Conservation (phyloP, 2,113 vertebrate species). For the Eonycteris spelaea region DNA sequence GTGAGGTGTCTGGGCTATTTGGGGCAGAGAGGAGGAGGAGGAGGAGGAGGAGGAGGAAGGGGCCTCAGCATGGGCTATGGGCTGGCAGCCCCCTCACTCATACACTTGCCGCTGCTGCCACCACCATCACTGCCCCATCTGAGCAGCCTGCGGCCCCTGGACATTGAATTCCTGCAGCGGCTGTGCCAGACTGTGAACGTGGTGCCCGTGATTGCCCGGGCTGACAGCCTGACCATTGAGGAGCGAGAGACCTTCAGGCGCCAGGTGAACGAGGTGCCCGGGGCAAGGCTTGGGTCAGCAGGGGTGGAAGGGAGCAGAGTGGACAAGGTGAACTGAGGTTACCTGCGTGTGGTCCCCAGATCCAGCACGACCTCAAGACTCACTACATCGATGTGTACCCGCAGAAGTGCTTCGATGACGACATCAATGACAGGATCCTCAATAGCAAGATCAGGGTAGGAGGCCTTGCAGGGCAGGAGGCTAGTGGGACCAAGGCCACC, state of each 20-base stretch:
- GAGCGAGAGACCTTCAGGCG: conserved; percentile 87
- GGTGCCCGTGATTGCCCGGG: conserved; percentile 89
- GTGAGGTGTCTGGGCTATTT: conserved; percentile 76
- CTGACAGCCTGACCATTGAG: conserved; percentile 89
- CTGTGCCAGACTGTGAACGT: conserved; percentile 88
- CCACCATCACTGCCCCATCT: background rate
- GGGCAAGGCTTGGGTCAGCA: background rate
- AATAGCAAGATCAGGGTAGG: conserved; percentile 94
- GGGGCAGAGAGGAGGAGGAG: background rate
- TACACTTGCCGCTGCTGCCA: background rate
- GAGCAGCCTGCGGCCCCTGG: conserved; percentile 87
- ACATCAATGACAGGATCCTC: conserved; percentile 86
- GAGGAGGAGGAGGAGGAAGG: background rate
- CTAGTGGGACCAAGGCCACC: rapidly evolving
- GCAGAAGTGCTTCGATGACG: conserved; percentile 91
- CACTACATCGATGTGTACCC: conserved; percentile 93
- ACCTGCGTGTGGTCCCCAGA: conserved; percentile 77
- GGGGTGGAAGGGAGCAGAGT: too few species aligned
- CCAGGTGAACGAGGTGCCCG: conserved; percentile 54
- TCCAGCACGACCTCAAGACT: conserved; percentile 90
- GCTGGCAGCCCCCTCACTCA: background rate
- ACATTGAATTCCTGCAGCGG: conserved; percentile 89
- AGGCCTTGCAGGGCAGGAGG: rapidly evolving
- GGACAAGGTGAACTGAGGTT: background rate
- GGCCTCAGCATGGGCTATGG: rapidly evolving